Evolutionary conservation across 2,113 vertebrate genomes (phyloP), one percentile per base, ranked within the genome.

Genomic region (Serilophus lunatus): DNA sequence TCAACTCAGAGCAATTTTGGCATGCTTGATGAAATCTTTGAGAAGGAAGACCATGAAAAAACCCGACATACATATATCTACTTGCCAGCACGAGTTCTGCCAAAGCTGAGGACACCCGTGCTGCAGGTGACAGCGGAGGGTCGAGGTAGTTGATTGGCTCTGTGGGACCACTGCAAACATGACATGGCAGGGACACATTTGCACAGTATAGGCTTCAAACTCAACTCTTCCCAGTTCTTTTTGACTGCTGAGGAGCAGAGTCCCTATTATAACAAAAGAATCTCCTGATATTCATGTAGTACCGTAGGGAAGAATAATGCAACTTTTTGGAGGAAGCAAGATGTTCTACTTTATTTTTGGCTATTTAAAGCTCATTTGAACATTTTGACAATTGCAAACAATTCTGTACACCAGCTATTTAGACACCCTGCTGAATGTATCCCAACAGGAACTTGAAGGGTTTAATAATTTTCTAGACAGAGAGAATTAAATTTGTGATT

Each of bases 331-430:
- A 76, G 51, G 69, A 60, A 94, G 65, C 60, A 90, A 95, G 63
- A 12, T 56, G 69, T 10, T 78, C 94, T 92, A 97, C 78, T 96
- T 93, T 96, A 96, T 77, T 95, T 94, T 89, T 72, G 47, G 45
- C 65, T 97, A 97, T 97, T 97, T 97, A 96, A 97, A 97, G 78
- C 44, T 94, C 81, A 86, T 60, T 82, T 84, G 92, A 97, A 91
- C 70, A 88, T 88, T 94, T 85, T 96, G 84, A 97, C 88, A 97
- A 93, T 54, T 88, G 74, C 61, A 96, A 97, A 96, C 78, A 92
- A 65, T 69, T 69, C 69, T 86, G 42, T 84, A 95, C 86, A 95
- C 68, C 81, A 93, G 92, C 88, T 97, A 91, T 95, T 97, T 97
- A 95, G 97, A 85, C 60, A 85, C 38, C 79, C 61, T 91, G 60